These are phyloP conservation scores for Aproaerema taeniolella DNA, from an alignment of 2,888 invertebrate genomes.

Conservation along the genomic window DNA sequence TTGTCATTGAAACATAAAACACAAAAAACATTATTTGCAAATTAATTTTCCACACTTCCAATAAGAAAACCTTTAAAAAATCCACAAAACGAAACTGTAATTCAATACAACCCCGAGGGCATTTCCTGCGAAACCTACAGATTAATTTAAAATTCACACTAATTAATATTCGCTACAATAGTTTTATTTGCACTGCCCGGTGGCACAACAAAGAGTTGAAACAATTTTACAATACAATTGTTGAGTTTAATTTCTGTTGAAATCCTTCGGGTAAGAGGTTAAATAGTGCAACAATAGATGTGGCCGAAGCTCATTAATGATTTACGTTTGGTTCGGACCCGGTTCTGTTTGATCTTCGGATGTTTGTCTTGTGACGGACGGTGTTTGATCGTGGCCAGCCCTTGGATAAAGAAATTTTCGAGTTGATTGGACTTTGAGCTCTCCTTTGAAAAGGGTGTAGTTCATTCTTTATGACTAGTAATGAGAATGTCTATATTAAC, in stretches of 20 bases:
- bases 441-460: too few relatives aligned
- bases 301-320: conserved; percentile 61
- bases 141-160: conserved; percentile 28
- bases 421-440: too few relatives aligned
- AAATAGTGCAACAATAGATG: conserved; percentile 72
- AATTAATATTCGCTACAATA: conserved; percentile 61
- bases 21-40: too few relatives aligned
- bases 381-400: background rate
- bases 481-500: too few relatives aligned
- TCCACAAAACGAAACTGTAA: conserved; percentile 1
- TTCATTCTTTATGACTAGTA: too few relatives aligned
- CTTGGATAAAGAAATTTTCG: background rate
- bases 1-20: too few relatives aligned
- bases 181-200: conserved; percentile 54
- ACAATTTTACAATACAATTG: conserved; percentile 62
- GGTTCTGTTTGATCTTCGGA: conserved; percentile 48
- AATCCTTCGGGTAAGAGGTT: conserved; percentile 53
- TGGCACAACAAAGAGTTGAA: conserved; percentile 53
- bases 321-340: conserved; percentile 59
- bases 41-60: too few relatives aligned
- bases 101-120: conserved; percentile 8
- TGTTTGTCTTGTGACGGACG: conserved; percentile 26
- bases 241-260: conserved; percentile 50
- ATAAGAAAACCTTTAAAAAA: too few relatives aligned
- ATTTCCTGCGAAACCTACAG: conserved; percentile 6